Percentiles rank a stretch among this genome's conserved stretches.
These are phyloP conservation scores for Muscidifurax raptorellus DNA, from an alignment of 1,140 invertebrate genomes.

Conservation along the genomic window DNA sequence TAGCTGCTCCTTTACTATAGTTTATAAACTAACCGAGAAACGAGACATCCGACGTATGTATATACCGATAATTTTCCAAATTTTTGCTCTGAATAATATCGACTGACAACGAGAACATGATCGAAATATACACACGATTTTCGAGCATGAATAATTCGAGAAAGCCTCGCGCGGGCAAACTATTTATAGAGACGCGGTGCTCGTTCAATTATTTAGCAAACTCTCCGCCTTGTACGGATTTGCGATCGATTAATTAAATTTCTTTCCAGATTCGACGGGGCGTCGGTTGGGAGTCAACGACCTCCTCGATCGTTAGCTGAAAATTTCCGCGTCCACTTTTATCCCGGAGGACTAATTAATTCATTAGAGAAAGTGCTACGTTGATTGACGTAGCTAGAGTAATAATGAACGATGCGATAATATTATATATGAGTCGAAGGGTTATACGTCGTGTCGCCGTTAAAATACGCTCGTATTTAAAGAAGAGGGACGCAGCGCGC, in stretches of 20 bases:
- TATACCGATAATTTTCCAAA: neutral
- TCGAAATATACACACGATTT: neutral
- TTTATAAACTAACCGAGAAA: neutral
- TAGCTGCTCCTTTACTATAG: neutral
- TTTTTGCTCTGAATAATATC: neutral
- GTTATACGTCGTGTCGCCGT: too few relatives aligned
- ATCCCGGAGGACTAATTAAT: neutral
- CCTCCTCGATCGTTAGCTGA: neutral
- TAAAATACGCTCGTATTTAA: too few relatives aligned
- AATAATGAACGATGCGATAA: too few relatives aligned
- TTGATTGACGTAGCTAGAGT: neutral
- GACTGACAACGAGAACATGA: neutral
- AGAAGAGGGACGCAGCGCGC: too few relatives aligned
- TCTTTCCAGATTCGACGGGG: neutral
- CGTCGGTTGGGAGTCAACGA: neutral
- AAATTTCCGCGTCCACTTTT: neutral
- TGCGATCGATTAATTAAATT: constrained; percentile 4
- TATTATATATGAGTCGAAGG: too few relatives aligned
- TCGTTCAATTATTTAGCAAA: neutral
- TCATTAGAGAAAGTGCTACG: neutral
- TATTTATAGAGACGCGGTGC: neutral
- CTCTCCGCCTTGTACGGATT: neutral
- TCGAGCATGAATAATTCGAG: neutral
- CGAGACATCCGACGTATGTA: neutral
- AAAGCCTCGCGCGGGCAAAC: neutral